phyloP scores from a whole-genome alignment of 1,140 invertebrate genomes.

The Colletes latitarsis region DNA sequence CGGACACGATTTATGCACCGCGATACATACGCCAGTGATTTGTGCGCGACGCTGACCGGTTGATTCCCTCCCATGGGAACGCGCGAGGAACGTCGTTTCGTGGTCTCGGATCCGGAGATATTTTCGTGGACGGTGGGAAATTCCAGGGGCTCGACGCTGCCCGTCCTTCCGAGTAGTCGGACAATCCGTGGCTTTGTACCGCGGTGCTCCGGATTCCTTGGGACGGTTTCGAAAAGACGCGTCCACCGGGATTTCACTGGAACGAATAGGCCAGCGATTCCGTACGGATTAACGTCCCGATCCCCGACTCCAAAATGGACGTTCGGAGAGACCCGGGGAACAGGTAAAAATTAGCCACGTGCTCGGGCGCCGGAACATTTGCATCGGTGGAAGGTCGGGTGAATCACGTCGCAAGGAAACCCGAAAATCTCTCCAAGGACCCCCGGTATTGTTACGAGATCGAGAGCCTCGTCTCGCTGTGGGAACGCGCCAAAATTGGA shows the following conservation, averaged over 20 bases:
- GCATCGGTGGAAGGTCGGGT: slow-evolving; percentile 9
- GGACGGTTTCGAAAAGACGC: no score
- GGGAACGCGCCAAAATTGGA: neutral
- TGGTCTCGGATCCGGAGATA: no score
- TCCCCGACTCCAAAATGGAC: no score
- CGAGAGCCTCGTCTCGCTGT: neutral
- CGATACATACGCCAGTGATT: slow-evolving; percentile 13
- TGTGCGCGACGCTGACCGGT: neutral
- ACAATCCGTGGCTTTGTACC: neutral
- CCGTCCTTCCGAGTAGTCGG: neutral
- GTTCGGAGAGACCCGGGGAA: no score
- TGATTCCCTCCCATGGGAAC: neutral
- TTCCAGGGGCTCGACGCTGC: neutral
- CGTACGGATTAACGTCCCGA: no score
- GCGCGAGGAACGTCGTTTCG: no score
- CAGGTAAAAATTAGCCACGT: neutral
- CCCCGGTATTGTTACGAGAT: neutral
- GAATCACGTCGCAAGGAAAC: slow-evolving; percentile 19
- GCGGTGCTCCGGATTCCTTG: neutral
- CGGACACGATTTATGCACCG: neutral
- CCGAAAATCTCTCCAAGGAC: slow-evolving; percentile 29
- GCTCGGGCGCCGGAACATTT: neutral
- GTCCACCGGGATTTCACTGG: no score
- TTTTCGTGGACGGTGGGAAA: neutral
- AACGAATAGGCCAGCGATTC: no score